Evolutionary conservation across 2,888 invertebrate species (phyloP), one percentile per base, ranked within the genome.

Genomic region (Chrysolina oricalcia): DNA sequence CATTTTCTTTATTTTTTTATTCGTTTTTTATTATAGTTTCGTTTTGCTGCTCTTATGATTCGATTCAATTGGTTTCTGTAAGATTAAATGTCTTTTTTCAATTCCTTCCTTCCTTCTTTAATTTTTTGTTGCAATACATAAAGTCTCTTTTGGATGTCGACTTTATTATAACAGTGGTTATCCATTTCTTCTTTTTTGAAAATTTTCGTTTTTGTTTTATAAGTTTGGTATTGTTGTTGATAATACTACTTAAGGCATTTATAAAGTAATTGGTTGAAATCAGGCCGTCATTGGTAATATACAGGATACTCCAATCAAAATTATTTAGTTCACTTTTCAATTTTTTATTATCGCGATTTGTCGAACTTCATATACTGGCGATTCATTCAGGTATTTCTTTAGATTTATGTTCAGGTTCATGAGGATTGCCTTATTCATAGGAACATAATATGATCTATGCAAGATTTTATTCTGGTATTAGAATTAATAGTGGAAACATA

Each of bases 71-170:
- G 50, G 50, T 50, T 50, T 50, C 11, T 4, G 50, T 50, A 13
- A 50, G 50, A 50, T 4, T 17, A 4, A 59, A 59, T 17, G 1
- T 59, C 17, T 10, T 59, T 9, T 9, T 17, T 59, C 50, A 59
- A 17, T 59, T 59, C 17, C 11, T 2, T 59, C 11, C 17, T 59
- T n/a, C n/a, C n/a, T 15, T 19, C 13, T 59, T 59, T 4, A n/a
- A 17, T 59, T 59, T 23, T 59, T 59, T n/a, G 2, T 15, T 59
- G 17, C 53, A 59, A n/a, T 59, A 59, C 17, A 19, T 59, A 2
- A 19, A 59, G 59, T 53, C 53, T 59, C 59, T 59, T 59, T 59
- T 2, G 11, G 17, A 59, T 59, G 17, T 59, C 59, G 59, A 59
- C 4, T 59, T n/a, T 4, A 59, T 59, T 17, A 59, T 59, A 59